A percentile compares a stretch with the other conserved stretches of the same genome.
phyloP scores from a whole-genome alignment of 2,888 invertebrate species.

The Ophioninae sp. region DNA sequence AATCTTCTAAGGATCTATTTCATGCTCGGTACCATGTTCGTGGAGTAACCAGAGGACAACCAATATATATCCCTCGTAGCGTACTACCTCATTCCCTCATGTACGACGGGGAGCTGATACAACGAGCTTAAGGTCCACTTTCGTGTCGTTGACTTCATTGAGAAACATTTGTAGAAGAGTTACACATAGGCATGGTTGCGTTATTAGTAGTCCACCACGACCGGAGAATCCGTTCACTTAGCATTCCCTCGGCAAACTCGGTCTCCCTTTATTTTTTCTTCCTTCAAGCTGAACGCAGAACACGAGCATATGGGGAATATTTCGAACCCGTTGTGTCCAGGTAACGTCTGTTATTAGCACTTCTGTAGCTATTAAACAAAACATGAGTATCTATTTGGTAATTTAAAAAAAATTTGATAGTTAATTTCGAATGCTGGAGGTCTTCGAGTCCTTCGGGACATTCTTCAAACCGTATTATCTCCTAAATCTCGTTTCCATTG shows the following conservation, averaged over 20 bases:
- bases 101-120: conserved; percentile 42
- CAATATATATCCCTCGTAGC: conserved; percentile 37
- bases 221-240: conserved; percentile 59
- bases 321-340: not conserved
- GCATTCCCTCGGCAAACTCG: conserved; percentile 51
- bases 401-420: too few species aligned
- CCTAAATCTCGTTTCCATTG: too few species aligned
- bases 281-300: not conserved
- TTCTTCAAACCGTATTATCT: not conserved
- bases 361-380: too few species aligned
- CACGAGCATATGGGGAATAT: not conserved
- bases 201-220: conserved; percentile 42
- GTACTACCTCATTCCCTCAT: conserved; percentile 10
- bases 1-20: conserved; percentile 34
- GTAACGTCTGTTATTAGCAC: not conserved
- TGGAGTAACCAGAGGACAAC: conserved; percentile 33
- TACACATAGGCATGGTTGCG: conserved; percentile 12
- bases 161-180: conserved; percentile 55
- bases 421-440: too few species aligned
- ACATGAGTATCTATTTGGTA: too few species aligned
- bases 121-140: conserved; percentile 53
- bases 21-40: not conserved
- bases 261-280: conserved; percentile 47
- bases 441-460: not conserved
- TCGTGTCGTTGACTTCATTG: conserved; percentile 62